Evolutionary conservation across 2,888 invertebrate species (phyloP).

Genomic region (Dexiosoma caninum): DNA sequence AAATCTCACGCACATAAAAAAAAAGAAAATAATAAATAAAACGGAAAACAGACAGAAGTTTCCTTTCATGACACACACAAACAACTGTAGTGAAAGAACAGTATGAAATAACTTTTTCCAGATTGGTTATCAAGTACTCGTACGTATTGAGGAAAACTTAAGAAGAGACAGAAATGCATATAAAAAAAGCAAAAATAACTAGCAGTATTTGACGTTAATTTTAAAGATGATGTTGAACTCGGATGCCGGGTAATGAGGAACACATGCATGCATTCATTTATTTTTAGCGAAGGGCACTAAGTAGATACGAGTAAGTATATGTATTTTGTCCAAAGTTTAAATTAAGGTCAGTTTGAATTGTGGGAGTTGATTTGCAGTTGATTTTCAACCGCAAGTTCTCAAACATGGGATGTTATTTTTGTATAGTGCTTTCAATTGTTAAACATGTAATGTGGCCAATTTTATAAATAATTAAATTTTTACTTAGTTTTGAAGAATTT

Average conservation of each 20-base stretch:
- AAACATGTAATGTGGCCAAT: slow-evolving; percentile 38
- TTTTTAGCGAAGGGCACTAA: slow-evolving; percentile 7
- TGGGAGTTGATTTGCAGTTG: slow-evolving; percentile 15
- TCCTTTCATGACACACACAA: slow-evolving; percentile 37
- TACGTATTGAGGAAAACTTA: slow-evolving; percentile 1
- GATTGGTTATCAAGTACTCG: slow-evolving; percentile 18
- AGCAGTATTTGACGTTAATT: slow-evolving; percentile 25
- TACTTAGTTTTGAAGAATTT: neutral
- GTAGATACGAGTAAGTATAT: neutral
- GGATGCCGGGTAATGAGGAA: neutral
- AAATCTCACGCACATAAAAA: slow-evolving; percentile 27
- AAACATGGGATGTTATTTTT: neutral
- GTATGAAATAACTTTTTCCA: slow-evolving; percentile 46
- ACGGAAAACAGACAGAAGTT: slow-evolving; percentile 54
- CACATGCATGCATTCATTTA: slow-evolving; percentile 3
- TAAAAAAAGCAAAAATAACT: neutral
- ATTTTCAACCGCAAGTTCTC: slow-evolving; percentile 24
- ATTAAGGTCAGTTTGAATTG: slow-evolving; percentile 34
- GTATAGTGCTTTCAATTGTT: slow-evolving; percentile 23
- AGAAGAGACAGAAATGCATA: neutral
- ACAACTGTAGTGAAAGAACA: neutral
- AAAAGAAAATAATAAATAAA: slow-evolving; percentile 28
- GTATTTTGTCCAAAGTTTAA: slow-evolving; percentile 41
- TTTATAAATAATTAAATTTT: slow-evolving; percentile 3
- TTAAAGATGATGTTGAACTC: slow-evolving; percentile 20